These are phyloP conservation scores for Torymus aiolomorphi DNA, from an alignment of 2,888 invertebrate species.

Conservation along the genomic window DNA sequence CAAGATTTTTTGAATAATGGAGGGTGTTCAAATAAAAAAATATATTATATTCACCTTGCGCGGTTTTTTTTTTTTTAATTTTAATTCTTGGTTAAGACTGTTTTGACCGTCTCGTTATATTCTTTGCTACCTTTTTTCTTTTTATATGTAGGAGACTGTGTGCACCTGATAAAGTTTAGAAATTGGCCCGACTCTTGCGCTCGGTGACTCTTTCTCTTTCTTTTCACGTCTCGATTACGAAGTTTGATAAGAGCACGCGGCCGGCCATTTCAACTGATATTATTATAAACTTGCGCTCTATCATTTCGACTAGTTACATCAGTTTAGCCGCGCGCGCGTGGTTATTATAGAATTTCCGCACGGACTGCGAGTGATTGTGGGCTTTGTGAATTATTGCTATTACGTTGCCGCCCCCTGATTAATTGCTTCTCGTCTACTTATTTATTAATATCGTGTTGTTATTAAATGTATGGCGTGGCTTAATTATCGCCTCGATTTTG, in stretches of 20 bases:
- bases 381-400: constrained; percentile 25
- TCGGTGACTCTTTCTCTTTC: not conserved
- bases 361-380: not conserved
- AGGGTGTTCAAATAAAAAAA: too few relatives aligned
- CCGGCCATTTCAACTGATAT: constrained; percentile 8
- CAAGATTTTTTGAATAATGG: too few relatives aligned
- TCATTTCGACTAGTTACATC: constrained; percentile 46
- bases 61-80: too few relatives aligned
- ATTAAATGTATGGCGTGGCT: constrained; percentile 1
- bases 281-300: constrained; percentile 22
- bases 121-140: too few relatives aligned
- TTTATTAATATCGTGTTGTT: too few relatives aligned
- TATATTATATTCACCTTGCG: not conserved
- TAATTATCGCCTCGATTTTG: constrained; percentile 6
- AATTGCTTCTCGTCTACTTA: constrained; percentile 23
- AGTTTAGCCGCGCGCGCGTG: constrained; percentile 28
- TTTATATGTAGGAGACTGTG: too few relatives aligned
- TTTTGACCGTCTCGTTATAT: too few relatives aligned
- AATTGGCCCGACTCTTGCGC: not conserved
- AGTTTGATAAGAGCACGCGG: constrained; percentile 31
- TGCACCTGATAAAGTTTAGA: constrained; percentile 31
- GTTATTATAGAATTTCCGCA: not conserved
- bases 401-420: constrained; percentile 23
- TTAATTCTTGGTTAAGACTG: too few relatives aligned
- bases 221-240: constrained; percentile 16